Conservation (phyloP, 2,113 vertebrate species). For the Porphyrio hochstetteri region DNA sequence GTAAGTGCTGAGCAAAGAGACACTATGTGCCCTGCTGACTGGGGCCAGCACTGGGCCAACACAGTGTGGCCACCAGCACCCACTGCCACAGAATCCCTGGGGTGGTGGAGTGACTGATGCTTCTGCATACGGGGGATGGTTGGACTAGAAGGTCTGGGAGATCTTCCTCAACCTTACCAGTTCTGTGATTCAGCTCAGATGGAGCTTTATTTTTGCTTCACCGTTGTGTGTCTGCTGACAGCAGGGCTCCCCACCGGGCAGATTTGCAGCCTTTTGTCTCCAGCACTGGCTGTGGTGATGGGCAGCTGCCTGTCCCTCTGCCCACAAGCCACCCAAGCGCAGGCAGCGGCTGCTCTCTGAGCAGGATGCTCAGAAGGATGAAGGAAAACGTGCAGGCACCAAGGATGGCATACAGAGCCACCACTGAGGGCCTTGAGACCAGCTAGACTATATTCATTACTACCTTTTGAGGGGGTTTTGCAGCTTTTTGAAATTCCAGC, state of each 20-base stretch:
- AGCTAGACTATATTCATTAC: constrained; percentile 57
- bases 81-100: rapidly evolving
- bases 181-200: too few relatives aligned
- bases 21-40: rapidly evolving
- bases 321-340: background rate
- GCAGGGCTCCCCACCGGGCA: background rate
- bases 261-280: background rate
- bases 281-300: background rate
- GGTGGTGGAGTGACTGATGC: background rate
- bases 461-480: constrained; percentile 6
- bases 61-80: background rate
- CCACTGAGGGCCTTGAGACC: constrained; percentile 5
- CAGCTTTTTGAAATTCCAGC: constrained; percentile 51
- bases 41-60: background rate
- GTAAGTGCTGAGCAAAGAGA: background rate
- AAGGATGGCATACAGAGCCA: background rate
- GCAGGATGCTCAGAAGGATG: background rate
- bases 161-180: too few relatives aligned
- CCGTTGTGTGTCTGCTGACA: background rate
- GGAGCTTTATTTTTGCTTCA: too few relatives aligned
- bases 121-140: background rate
- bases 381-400: background rate
- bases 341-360: background rate
- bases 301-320: background rate
- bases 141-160: too few relatives aligned